These are phyloP conservation scores for Morus bassanus DNA, from an alignment of 2,797 vertebrate genomes.

Conservation along the genomic window DNA sequence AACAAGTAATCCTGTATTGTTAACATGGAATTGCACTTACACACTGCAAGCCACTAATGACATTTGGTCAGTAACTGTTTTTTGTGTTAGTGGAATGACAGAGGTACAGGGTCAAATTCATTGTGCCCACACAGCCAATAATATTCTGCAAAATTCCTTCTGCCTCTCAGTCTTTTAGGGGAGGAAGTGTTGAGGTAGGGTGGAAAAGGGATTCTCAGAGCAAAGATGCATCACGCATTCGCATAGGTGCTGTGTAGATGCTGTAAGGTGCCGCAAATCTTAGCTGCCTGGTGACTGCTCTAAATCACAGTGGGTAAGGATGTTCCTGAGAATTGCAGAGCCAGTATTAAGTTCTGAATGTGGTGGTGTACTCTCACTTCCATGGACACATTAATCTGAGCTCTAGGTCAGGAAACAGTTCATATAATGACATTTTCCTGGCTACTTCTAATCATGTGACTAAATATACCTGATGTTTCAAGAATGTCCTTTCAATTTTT, in stretches of 20 bases:
- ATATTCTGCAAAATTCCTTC: background rate
- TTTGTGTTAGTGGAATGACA: background rate
- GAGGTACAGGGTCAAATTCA: background rate
- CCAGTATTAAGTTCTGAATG: background rate
- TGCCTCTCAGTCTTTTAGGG: background rate
- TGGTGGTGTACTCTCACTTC: background rate
- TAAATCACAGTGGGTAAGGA: background rate
- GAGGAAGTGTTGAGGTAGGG: background rate
- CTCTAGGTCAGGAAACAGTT: background rate
- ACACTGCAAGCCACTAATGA: background rate
- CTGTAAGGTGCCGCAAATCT: background rate
- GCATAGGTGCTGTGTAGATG: background rate
- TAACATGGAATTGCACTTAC: background rate
- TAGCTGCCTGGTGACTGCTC: background rate
- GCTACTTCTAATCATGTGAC: background rate
- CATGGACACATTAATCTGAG: background rate
- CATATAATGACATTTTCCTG: background rate
- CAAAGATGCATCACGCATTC: background rate
- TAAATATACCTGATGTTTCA: background rate
- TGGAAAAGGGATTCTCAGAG: background rate
- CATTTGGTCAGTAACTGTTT: background rate
- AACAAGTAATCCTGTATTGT: background rate
- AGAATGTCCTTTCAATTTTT: background rate
- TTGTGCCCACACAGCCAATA: background rate
- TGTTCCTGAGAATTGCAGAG: background rate